phyloP scores from a whole-genome alignment of 2,888 invertebrate species.

The Cylloceria caligata region DNA sequence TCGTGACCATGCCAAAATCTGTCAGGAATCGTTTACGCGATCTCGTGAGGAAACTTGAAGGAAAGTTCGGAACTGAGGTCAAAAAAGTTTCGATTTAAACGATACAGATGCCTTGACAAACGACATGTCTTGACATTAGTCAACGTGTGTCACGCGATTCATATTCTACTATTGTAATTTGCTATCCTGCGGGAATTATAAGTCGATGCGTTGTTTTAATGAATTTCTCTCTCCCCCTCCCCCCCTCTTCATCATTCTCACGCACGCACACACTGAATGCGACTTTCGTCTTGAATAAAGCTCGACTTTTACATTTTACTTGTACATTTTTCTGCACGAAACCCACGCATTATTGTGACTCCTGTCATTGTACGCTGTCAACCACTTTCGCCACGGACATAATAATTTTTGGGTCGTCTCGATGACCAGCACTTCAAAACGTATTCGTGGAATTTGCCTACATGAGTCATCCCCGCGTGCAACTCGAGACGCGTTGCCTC shows the following conservation, averaged over 20 bases:
- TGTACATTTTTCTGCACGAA: slow-evolving; percentile 41
- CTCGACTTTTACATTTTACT: slow-evolving; percentile 37
- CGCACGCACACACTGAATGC: too few species aligned
- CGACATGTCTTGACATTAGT: slow-evolving; percentile 18
- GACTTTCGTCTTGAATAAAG: slow-evolving; percentile 5
- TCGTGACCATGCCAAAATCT: slow-evolving; percentile 42
- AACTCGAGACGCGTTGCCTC: slow-evolving; percentile 2
- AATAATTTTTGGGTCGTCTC: slow-evolving; percentile 33
- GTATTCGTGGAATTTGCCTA: slow-evolving; percentile 27
- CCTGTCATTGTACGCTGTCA: not conserved
- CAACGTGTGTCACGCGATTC: not conserved
- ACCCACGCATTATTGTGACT: slow-evolving; percentile 3
- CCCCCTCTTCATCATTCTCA: too few species aligned
- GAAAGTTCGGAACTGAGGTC: slow-evolving; percentile 1
- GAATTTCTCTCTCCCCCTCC: too few species aligned
- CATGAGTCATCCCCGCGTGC: slow-evolving; percentile 35
- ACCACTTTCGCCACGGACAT: slow-evolving; percentile 36
- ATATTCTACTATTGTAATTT: slow-evolving; percentile 12
- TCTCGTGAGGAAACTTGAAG: slow-evolving; percentile 34
- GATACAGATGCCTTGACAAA: slow-evolving; percentile 13
- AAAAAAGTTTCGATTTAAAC: slow-evolving; percentile 31
- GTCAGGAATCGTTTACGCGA: slow-evolving; percentile 49
- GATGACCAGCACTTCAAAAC: slow-evolving; percentile 1
- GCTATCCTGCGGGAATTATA: not conserved
- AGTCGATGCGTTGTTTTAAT: not conserved